Conservation (phyloP, 2,113 vertebrate species). For the Macquaria ambigua region DNA sequence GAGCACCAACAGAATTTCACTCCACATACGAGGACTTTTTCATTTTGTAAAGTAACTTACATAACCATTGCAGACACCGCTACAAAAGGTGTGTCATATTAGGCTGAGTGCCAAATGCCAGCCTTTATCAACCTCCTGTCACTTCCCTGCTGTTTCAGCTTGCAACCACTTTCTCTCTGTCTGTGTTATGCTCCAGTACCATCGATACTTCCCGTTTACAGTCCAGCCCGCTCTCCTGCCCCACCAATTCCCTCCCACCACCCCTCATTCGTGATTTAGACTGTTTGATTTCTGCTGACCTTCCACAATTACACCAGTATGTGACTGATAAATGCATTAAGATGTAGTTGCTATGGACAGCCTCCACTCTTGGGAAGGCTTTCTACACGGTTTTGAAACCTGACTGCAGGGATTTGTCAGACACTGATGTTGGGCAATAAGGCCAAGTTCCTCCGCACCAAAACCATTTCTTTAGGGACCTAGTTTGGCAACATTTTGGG, state of each 20-base stretch:
- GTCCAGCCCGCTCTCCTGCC: too few species aligned
- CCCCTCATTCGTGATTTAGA: too few species aligned
- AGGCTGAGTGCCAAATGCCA: neutral
- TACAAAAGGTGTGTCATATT: neutral
- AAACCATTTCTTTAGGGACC: neutral
- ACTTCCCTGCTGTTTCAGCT: neutral
- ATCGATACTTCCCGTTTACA: too few species aligned
- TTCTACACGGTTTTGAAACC: too few species aligned
- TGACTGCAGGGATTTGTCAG: neutral
- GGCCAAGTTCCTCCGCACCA: neutral
- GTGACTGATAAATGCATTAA: neutral
- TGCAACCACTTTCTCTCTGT: neutral
- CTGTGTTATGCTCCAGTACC: too few species aligned
- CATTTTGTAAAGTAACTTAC: neutral
- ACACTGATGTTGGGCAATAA: neutral
- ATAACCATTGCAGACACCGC: neutral
- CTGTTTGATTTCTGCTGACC: neutral
- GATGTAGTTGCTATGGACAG: neutral
- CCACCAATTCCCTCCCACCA: too few species aligned
- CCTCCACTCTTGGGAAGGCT: neutral
- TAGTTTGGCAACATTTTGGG: neutral
- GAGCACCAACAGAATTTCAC: neutral
- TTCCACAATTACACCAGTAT: neutral
- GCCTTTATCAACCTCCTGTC: neutral
- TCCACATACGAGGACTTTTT: neutral